These are phyloP conservation scores for Pitangus sulphuratus DNA, from an alignment of 2,797 vertebrate species.

Conservation along the genomic window DNA sequence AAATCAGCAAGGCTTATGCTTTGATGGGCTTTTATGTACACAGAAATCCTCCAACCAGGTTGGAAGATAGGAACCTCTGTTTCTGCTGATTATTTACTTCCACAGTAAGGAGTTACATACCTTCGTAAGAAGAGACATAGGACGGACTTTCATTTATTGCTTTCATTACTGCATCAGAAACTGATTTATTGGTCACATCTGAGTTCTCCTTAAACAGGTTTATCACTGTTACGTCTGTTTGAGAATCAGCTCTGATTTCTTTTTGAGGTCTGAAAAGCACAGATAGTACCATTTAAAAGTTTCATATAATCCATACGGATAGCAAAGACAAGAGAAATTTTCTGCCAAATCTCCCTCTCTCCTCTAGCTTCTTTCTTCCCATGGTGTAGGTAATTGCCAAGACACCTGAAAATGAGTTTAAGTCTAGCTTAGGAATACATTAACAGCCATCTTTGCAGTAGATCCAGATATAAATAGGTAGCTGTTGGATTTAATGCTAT, in stretches of 20 bases:
- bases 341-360: background rate
- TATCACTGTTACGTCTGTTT: fast-evolving
- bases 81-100: background rate
- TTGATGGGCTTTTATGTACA: background rate
- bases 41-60: background rate
- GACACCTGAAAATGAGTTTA: background rate
- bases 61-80: background rate
- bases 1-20: background rate
- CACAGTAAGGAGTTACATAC: background rate
- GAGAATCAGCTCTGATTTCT: fast-evolving
- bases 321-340: background rate
- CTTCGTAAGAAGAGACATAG: fast-evolving
- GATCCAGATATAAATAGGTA: background rate
- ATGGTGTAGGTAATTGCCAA: background rate
- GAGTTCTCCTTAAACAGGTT: conserved; percentile 7
- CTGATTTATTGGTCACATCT: fast-evolving
- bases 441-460: background rate
- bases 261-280: background rate
- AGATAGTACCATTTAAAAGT: background rate
- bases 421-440: background rate
- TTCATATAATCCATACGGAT: background rate
- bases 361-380: background rate
- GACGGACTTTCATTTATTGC: fast-evolving
- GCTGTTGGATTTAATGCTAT: background rate
- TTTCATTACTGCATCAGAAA: fast-evolving